A percentile compares a stretch with the other conserved stretches of the same genome.
Evolutionary conservation across 1,140 invertebrate species (phyloP).

Genomic region (Calliphora vicina): DNA sequence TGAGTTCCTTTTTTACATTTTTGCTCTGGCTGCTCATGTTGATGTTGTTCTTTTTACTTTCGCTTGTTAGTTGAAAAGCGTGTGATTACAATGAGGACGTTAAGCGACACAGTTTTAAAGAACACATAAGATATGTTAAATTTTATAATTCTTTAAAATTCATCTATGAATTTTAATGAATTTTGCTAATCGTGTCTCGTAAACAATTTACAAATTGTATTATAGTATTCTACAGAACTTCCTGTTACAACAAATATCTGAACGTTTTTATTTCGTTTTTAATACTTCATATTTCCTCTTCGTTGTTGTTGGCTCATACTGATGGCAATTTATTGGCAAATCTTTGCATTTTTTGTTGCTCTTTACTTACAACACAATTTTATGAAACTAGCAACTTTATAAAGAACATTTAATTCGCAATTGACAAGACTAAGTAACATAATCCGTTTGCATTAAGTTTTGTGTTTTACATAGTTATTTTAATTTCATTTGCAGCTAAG

Average conservation of each 20-base stretch:
- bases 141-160: no score
- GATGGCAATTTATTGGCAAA: slow-evolving; percentile 25
- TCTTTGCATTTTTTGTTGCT: background rate
- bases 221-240: background rate
- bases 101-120: background rate
- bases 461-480: background rate
- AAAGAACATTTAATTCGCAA: slow-evolving; percentile 20
- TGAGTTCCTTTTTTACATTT: slow-evolving; percentile 11
- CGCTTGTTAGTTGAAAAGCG: background rate
- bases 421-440: slow-evolving; percentile 12
- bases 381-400: background rate
- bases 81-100: background rate
- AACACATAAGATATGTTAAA: no score
- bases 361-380: background rate
- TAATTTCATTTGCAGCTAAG: no score
- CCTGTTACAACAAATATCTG: background rate
- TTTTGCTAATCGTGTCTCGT: no score
- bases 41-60: background rate
- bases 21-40: background rate
- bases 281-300: background rate
- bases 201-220: no score
- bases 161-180: no score
- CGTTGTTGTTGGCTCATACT: background rate
- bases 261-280: background rate
- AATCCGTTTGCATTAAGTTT: slow-evolving; percentile 23